Evolutionary conservation across 2,113 vertebrate genomes (phyloP).

Genomic region (Zosterops lateralis): DNA sequence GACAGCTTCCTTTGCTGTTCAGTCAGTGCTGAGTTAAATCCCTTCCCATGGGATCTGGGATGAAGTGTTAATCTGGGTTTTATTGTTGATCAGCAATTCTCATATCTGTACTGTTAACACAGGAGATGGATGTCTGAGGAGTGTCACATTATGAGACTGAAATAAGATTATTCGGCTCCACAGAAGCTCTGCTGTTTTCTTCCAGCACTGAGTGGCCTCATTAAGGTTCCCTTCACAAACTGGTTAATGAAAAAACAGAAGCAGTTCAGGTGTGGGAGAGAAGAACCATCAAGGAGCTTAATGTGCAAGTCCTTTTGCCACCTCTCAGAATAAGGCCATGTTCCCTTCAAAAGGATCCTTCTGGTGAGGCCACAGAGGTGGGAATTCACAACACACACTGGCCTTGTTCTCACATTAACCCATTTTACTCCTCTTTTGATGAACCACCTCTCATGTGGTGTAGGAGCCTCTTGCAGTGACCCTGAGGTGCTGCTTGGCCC

Average conservation of each 20-base stretch:
- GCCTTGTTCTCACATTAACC: background rate
- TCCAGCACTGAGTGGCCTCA: background rate
- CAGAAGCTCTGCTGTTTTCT: background rate
- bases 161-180: background rate
- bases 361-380: background rate
- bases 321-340: accelerated
- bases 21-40: background rate
- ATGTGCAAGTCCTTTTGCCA: no score
- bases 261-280: background rate
- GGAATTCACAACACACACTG: background rate
- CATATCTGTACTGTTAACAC: background rate
- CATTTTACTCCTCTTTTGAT: background rate
- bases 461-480: background rate
- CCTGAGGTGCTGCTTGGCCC: accelerated
- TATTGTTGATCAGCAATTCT: background rate
- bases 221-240: background rate
- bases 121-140: background rate
- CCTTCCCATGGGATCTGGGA: background rate
- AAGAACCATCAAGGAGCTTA: background rate
- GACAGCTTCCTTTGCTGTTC: background rate
- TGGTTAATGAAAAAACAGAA: background rate
- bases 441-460: background rate
- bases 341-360: background rate
- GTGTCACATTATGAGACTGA: background rate
- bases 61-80: background rate